These are phyloP conservation scores for Lepidocyrtinus sp. DNA, from an alignment of 2,888 invertebrate species.

Conservation along the genomic window DNA sequence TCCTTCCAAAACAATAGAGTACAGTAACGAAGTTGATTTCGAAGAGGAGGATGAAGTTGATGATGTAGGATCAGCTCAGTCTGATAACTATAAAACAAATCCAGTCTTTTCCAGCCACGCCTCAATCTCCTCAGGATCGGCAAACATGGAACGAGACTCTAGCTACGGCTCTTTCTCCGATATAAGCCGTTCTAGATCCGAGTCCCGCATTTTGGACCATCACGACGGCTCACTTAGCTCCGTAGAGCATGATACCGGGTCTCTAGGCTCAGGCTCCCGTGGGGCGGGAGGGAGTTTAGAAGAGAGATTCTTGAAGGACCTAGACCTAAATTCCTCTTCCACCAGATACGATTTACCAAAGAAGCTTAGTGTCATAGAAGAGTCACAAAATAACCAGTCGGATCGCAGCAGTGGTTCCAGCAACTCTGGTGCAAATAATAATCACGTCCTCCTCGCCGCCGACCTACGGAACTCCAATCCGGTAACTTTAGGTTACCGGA, in stretches of 20 bases:
- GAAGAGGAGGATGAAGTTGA: slow-evolving; percentile 40
- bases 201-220: slow-evolving; percentile 43
- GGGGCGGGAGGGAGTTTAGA: slow-evolving; percentile 11
- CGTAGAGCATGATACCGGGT: slow-evolving; percentile 46
- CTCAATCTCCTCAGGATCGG: slow-evolving; percentile 40
- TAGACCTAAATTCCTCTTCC: no score
- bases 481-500: slow-evolving; percentile 19
- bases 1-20: slow-evolving; percentile 63
- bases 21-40: slow-evolving; percentile 48
- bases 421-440: slow-evolving; percentile 15
- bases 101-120: slow-evolving; percentile 33
- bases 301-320: background rate
- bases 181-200: slow-evolving; percentile 41
- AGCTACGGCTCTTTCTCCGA: slow-evolving; percentile 45
- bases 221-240: slow-evolving; percentile 38
- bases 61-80: slow-evolving; percentile 33
- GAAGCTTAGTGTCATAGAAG: slow-evolving; percentile 47
- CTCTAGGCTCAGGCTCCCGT: slow-evolving; percentile 31
- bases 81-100: slow-evolving; percentile 47
- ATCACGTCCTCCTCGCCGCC: background rate
- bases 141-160: slow-evolving; percentile 36
- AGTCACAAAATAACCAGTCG: slow-evolving; percentile 44
- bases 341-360: slow-evolving; percentile 37
- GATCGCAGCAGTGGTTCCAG: slow-evolving; percentile 39
- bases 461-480: background rate